Base-by-base conservation (phyloP, 2,888 invertebrate species). In the Limnephilus lunatus region DNA sequence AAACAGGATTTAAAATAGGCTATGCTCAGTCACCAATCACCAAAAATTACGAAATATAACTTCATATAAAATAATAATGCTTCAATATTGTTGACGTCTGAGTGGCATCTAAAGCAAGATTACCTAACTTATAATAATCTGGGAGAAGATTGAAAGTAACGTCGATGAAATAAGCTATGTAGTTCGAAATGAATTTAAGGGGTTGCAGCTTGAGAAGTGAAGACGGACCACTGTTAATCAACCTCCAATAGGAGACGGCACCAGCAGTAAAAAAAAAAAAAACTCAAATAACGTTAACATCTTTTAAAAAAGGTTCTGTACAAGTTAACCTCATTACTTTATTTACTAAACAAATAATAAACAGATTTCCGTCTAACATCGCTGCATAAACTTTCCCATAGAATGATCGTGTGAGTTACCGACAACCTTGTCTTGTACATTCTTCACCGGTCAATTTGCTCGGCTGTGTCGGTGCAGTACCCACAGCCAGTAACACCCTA, bases 391-490 rank as follows among this genome's bases (percentile, higher is more conserved):
- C 89, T 90, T 90, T 90, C 89, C 89, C 89, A 90, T 82, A 39
- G 31, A 39, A 81, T 90, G 35, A 44, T 81, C 81, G 81, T 90
- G 81, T 83, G 35, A 68, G 68, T 68, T 68, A 68, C 68, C 68
- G 25, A 83, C 81, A 90, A 90, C 89, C 39, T 82, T 90, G 89
- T 81, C 44, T 82, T 81, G 89, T 82, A 82, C 35, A 90, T 90
- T 90, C 89, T 90, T 90, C 81, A 81, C n/a, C 89, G 89, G 89
- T 90, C 89, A 90, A 81, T 90, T 90, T 90, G 80, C 89, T 39
- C 44, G 89, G 32, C 81, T 90, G 82, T 90, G 81, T 90, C 81
- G 80, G 31, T 81, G 48, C 82, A 39, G 35, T 83, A 39, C 83
- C n/a, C 25, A n/a, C 7, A 68, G 68, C 25, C 68, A 9, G 25